Evolutionary conservation across 2,888 invertebrate genomes (phyloP), one percentile per base, ranked within the genome.

Genomic region (Ptilodon capucinus): DNA sequence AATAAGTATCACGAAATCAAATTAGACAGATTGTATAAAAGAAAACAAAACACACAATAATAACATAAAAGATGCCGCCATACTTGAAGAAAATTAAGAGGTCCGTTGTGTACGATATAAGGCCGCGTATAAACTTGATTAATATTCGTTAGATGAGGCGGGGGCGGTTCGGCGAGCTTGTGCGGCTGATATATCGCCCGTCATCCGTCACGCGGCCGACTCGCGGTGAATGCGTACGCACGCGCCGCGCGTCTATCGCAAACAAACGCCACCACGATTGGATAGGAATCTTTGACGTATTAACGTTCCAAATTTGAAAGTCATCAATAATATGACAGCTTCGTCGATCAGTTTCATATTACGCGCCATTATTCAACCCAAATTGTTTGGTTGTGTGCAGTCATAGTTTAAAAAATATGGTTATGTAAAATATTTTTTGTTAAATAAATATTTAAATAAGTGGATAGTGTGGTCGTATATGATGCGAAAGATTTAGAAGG

Each of bases 111-210:
- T 69, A 64, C 64, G 59, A 60, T 68, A 69, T 62, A 69, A 61
- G 61, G 64, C 59, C 66, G 53, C 52, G 71, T 73, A 73, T 62
- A 71, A 68, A 73, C 59, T 74, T 76, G 77, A 79, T 79, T 79
- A 79, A 80, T 81, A 81, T 78, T 76, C 72, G 71, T 64, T 68
- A 74, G 72, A 77, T 74, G 76, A 73, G 68, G 69, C 67, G 57
- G 66, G 66, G 64, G 57, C 40, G 60, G 64, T 47, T 59, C 55
- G 56, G 64, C 61, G 68, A 48, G 69, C 57, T 65, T 66, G 64
- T 65, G 59, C 62, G 55, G 57, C 69, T 76, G 77, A 79, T 79
- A 75, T 77, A 81, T 81, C 68, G 74, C 57, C 59, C 57, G 67
- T 68, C 71, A 82, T 84, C 74, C 71, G 79, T 84, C 81, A 83